A percentile compares a stretch with the other conserved stretches of the same genome.
These are phyloP conservation scores for Strigamia transsilvanica DNA, from an alignment of 2,888 invertebrate genomes.

Conservation along the genomic window DNA sequence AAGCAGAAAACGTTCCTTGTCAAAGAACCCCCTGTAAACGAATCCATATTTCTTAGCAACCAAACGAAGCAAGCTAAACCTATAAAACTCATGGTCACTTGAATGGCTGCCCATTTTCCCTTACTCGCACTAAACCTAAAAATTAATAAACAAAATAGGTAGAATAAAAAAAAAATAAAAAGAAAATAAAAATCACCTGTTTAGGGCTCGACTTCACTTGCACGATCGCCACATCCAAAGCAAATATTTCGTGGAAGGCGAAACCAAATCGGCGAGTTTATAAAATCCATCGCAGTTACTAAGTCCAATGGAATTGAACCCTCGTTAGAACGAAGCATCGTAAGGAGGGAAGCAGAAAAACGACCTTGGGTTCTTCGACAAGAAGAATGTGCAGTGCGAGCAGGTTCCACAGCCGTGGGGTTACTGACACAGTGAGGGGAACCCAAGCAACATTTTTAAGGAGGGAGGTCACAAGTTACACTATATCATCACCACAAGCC, in stretches of 20 bases:
- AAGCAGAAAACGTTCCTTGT: too few relatives aligned
- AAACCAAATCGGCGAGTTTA: conserved; percentile 23
- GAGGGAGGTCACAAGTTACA: conserved; percentile 31
- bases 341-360: conserved; percentile 31
- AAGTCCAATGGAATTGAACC: conserved; percentile 16
- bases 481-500: conserved; percentile 42
- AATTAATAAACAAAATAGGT: not conserved
- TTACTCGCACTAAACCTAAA: not conserved
- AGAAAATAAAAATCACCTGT: conserved; percentile 24
- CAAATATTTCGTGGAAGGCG: conserved; percentile 19
- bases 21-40: not conserved
- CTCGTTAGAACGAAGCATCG: not conserved
- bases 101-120: conserved; percentile 16
- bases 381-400: conserved; percentile 26
- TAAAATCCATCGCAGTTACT: conserved; percentile 25
- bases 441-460: conserved; percentile 36
- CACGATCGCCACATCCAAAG: not conserved
- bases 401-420: conserved; percentile 40
- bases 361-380: conserved; percentile 29
- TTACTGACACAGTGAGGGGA: conserved; percentile 22
- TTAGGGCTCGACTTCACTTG: not conserved
- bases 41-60: not conserved
- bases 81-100: conserved; percentile 18
- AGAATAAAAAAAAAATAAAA: not conserved
- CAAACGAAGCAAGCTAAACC: not conserved